phyloP scores from a whole-genome alignment of 2,113 vertebrate species.

The Fregetta grallaria region DNA sequence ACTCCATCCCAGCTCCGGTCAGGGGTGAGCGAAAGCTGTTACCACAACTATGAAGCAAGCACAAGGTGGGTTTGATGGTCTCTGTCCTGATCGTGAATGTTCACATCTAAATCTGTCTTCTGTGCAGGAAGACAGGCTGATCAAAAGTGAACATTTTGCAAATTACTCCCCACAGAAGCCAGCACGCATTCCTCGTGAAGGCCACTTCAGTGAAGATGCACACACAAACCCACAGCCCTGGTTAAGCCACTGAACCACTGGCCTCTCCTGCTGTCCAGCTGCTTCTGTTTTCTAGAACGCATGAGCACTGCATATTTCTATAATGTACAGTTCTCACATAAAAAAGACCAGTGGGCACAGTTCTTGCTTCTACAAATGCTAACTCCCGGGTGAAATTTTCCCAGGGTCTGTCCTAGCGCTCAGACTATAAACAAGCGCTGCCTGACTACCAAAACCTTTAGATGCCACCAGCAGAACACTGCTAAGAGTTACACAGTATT shows the following conservation, averaged over 20 bases:
- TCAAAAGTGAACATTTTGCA: neutral
- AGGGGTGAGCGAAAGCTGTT: neutral
- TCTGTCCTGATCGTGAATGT: neutral
- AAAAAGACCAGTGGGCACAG: neutral
- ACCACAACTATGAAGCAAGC: neutral
- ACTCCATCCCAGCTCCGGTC: neutral
- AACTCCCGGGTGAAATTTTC: neutral
- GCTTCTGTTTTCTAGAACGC: neutral
- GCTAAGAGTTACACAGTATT: neutral
- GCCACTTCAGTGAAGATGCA: neutral
- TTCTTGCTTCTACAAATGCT: neutral
- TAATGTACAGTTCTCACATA: neutral
- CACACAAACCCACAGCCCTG: neutral
- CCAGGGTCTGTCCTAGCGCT: neutral
- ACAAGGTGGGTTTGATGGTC: neutral
- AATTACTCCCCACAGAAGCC: neutral
- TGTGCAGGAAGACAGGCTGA: neutral
- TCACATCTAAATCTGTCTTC: neutral
- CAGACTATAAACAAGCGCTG: neutral
- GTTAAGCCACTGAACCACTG: fast-evolving
- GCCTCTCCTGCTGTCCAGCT: neutral
- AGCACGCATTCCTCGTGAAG: fast-evolving
- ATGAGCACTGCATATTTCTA: neutral
- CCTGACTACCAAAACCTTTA: neutral
- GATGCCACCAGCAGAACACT: neutral